Evolutionary conservation across 2,797 vertebrate genomes (phyloP), one percentile per base, ranked within the genome.

Genomic region (Cynopterus sphinx): DNA sequence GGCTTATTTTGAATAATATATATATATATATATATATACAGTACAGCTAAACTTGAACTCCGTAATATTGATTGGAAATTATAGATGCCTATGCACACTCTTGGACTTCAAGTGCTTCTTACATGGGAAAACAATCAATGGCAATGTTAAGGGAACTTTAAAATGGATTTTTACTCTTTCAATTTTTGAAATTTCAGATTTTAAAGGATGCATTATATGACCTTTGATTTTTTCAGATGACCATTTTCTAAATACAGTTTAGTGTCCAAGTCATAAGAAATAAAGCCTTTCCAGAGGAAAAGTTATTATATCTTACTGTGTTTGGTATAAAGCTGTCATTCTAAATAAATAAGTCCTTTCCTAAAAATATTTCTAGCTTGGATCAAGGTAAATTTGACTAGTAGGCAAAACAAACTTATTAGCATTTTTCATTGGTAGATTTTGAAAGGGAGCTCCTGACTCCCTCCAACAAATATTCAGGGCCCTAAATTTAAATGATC

Each of bases 291-390:
- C 51, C 28, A 89, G 36, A 83, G 12, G 36, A 91, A 67, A 92
- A 87, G 9, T 86, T 85, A 63, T n/a, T 74, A 71, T 86, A 31
- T 41, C 11, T 88, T 92, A 57, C 59, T 39, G 4, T 39, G 26
- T 51, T 89, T 55, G 31, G 3, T 77, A 36, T 86, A 84, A 88
- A 82, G 13, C 8, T 39, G 71, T 1, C 78, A 77, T 89, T 88
- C 28, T 92, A 92, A 96, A 91, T 90, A 88, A 65, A 36, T 82
- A 87, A 63, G 9, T 39, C 28, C 8, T 71, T 70, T 96, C 16
- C 15, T 87, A n/a, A 87, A 84, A 96, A 81, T 51, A 93, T 81
- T 89, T 59, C 63, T 95, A n/a, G 21, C 5, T 87, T 82, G 26
- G 5, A 71, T 49, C 26, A 78, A 96, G 17, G 7, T 70, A 24